Evolutionary conservation across 2,113 vertebrate species (phyloP).

Genomic region (Xenus cinereus): DNA sequence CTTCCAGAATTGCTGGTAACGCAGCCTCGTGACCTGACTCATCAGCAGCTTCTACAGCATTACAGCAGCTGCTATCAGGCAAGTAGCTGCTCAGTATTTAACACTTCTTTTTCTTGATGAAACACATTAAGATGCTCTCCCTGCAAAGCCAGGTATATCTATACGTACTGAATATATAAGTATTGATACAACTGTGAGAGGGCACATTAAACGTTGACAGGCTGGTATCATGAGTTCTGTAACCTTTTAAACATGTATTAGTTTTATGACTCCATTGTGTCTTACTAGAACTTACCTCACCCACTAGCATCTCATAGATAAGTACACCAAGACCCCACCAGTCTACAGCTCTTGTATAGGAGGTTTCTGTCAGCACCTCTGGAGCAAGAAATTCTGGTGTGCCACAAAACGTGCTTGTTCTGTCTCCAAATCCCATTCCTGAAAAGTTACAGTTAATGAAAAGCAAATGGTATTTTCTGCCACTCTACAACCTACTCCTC

Average conservation of each 20-base stretch:
- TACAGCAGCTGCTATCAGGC: neutral
- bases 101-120: neutral
- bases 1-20: neutral
- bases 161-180: too few relatives aligned
- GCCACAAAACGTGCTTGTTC: conserved; percentile 97
- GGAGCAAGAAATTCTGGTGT: conserved; percentile 98
- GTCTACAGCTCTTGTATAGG: conserved; percentile 96
- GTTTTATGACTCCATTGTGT: neutral
- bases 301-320: conserved; percentile 99
- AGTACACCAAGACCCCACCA: conserved; percentile 99
- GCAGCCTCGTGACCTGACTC: neutral
- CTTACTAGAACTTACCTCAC: conserved; percentile 84
- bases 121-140: neutral
- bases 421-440: conserved; percentile 99
- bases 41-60: neutral
- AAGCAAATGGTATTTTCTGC: neutral
- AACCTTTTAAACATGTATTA: neutral
- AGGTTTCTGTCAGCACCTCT: conserved; percentile 97
- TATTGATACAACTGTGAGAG: too few relatives aligned
- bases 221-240: neutral
- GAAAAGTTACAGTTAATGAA: conserved; percentile 45
- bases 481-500: neutral
- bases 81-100: neutral
- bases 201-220: neutral
- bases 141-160: neutral